Conservation (phyloP, 92 coral and sea anemone genomes). For the Ricordea florida region DNA sequence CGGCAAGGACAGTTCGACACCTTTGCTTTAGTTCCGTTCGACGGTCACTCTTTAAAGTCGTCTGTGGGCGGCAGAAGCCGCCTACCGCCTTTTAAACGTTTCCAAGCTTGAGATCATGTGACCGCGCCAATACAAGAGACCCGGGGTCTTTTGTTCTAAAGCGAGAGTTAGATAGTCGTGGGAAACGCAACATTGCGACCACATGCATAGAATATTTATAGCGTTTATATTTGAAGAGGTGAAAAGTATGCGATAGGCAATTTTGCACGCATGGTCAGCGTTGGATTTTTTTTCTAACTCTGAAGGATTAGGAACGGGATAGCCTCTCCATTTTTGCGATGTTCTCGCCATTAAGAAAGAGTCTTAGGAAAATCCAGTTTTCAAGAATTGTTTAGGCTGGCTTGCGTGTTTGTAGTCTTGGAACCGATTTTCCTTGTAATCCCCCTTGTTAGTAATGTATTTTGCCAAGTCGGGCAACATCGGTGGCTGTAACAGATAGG, state of each 20-base stretch:
- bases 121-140: constrained; percentile 28
- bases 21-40: neutral
- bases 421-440: constrained; percentile 5
- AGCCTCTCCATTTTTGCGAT: too few relatives aligned
- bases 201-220: constrained; percentile 53
- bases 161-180: constrained; percentile 29
- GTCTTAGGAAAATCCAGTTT: neutral
- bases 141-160: constrained; percentile 21
- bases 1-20: neutral
- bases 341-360: neutral
- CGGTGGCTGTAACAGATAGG: constrained; percentile 23
- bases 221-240: constrained; percentile 56
- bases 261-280: constrained; percentile 42
- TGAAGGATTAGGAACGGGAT: too few relatives aligned
- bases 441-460: constrained; percentile 38
- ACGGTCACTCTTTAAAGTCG: neutral
- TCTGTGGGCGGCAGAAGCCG: neutral
- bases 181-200: constrained; percentile 43
- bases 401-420: constrained; percentile 54
- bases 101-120: constrained; percentile 5
- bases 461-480: constrained; percentile 32
- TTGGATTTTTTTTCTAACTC: too few relatives aligned
- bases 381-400: constrained; percentile 39
- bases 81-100: constrained; percentile 7
- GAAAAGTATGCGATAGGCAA: constrained; percentile 26